Conservation (phyloP, 2,113 vertebrate genomes). For the Trematocara variabile region DNA sequence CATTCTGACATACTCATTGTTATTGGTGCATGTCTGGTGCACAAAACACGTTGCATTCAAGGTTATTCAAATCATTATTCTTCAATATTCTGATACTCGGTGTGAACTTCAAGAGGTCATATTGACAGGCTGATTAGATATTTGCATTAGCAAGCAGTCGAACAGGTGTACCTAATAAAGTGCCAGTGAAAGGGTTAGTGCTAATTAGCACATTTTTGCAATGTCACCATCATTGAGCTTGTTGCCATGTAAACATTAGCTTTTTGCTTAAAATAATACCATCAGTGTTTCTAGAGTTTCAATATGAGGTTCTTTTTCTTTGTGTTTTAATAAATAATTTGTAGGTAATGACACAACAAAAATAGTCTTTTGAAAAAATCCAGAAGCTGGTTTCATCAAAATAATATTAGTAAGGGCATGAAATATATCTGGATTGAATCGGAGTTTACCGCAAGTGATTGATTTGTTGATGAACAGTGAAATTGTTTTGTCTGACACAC, state of each 20-base stretch:
- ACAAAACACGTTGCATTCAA: not conserved
- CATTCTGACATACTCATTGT: not conserved
- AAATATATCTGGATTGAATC: not conserved
- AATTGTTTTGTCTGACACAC: conserved; percentile 5
- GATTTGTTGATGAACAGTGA: not conserved
- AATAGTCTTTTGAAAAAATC: not conserved
- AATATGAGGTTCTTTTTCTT: not conserved
- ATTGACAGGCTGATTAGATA: not conserved
- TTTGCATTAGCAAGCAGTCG: not conserved
- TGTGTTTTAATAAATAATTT: not conserved
- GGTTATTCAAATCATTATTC: not conserved
- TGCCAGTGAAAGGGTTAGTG: not conserved
- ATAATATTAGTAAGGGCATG: not conserved
- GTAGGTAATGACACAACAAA: not conserved
- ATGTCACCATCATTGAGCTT: not conserved
- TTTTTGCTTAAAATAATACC: not conserved
- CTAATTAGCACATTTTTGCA: not conserved
- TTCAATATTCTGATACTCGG: not conserved
- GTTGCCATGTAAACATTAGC: not conserved
- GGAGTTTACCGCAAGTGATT: not conserved
- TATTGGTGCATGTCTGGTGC: not conserved
- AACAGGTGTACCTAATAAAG: not conserved
- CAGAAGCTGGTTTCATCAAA: not conserved
- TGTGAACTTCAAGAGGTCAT: not conserved
- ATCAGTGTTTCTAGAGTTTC: not conserved